Conservation (phyloP, 2,113 vertebrate genomes). For the Cryptomyrus ogoouensis region DNA sequence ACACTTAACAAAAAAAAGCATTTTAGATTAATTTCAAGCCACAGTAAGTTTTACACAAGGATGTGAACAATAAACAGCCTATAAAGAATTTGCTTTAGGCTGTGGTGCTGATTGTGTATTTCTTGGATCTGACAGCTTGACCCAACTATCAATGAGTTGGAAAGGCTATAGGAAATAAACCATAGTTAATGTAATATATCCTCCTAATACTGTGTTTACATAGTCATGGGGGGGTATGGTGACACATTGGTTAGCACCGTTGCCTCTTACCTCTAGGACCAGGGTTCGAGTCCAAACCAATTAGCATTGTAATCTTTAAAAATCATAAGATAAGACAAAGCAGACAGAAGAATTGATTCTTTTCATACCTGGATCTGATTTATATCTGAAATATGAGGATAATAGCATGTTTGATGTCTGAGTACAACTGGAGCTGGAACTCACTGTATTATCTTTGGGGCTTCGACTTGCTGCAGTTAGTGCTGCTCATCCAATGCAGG, state of each 20-base stretch:
- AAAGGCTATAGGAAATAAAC: background rate
- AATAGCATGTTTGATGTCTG: background rate
- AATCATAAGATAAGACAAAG: background rate
- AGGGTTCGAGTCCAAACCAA: background rate
- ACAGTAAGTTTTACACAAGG: background rate
- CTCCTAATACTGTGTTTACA: background rate
- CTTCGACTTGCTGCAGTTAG: too few relatives aligned
- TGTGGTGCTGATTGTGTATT: background rate
- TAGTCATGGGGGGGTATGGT: too few relatives aligned
- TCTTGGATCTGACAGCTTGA: background rate
- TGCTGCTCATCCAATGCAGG: background rate
- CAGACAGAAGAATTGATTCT: background rate
- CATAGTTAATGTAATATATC: background rate
- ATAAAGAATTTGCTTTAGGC: background rate
- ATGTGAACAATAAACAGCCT: background rate
- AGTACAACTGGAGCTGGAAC: background rate
- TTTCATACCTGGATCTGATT: background rate
- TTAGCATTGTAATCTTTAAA: background rate
- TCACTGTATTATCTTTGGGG: background rate
- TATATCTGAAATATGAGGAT: too few relatives aligned
- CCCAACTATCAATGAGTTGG: background rate
- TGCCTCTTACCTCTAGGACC: too few relatives aligned
- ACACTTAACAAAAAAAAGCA: background rate
- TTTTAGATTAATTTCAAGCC: slow-evolving; percentile 3
- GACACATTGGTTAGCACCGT: too few relatives aligned